A percentile compares a stretch with the other conserved stretches of the same genome.
phyloP scores from a whole-genome alignment of 2,113 vertebrate species.

The Ictalurus punctatus region DNA sequence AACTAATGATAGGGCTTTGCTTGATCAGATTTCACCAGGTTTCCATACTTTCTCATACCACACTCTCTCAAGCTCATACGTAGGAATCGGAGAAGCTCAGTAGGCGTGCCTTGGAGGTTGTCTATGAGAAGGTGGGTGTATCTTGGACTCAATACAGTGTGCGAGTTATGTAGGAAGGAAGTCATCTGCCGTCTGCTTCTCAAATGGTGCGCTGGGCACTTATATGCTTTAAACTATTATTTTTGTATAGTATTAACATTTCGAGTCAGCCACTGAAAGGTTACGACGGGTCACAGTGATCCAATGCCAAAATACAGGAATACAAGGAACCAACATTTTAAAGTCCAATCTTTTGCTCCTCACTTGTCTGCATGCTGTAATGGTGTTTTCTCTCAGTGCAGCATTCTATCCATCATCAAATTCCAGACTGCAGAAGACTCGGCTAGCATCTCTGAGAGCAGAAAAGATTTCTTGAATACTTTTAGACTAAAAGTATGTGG shows the following conservation, averaged over 20 bases:
- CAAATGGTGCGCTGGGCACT: neutral
- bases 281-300: no score
- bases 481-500: neutral
- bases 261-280: no score
- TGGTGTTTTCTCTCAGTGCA: neutral
- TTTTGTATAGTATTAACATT: no score
- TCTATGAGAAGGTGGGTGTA: neutral
- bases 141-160: neutral
- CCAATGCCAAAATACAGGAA: no score
- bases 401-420: neutral
- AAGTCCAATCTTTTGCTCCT: neutral
- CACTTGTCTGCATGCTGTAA: neutral
- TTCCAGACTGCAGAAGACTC: neutral
- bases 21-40: neutral
- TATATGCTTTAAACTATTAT: no score
- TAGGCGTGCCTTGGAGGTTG: neutral
- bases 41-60: neutral
- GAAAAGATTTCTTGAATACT: neutral
- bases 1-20: neutral
- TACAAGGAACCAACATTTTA: no score
- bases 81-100: neutral
- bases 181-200: neutral
- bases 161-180: neutral
- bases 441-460: no score
- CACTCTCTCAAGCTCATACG: neutral